A percentile compares a stretch with the other conserved stretches of the same genome.
Evolutionary conservation across 2,797 vertebrate species (phyloP).

Genomic region (Botia kubotai): DNA sequence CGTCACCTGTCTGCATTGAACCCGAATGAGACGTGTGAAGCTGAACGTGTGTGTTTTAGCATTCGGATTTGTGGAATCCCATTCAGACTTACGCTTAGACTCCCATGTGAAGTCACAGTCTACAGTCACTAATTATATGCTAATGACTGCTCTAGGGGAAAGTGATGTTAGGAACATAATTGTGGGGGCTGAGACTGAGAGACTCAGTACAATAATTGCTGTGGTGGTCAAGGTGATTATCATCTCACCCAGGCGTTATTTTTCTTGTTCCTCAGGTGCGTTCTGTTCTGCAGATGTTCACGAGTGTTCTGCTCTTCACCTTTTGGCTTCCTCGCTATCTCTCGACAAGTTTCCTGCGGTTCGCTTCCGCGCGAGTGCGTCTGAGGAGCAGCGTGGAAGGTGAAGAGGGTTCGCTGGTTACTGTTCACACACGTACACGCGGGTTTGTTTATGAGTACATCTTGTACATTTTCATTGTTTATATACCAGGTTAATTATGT

Average conservation of each 20-base stretch:
- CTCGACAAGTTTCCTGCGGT: conserved; percentile 15
- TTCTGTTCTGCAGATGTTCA: conserved; percentile 49
- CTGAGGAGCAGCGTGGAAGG: background rate
- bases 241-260: conserved; percentile 20
- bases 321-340: conserved; percentile 25
- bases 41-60: conserved; percentile 1
- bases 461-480: background rate
- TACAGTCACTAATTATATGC: conserved; percentile 56
- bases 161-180: conserved; percentile 51
- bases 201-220: conserved; percentile 48
- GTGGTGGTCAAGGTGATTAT: conserved; percentile 54
- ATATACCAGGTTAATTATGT: background rate
- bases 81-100: conserved; percentile 13
- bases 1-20: conserved; percentile 16
- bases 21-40: background rate
- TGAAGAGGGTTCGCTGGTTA: background rate
- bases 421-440: background rate
- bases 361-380: conserved; percentile 1
- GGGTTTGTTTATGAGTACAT: no score
- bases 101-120: conserved; percentile 31
- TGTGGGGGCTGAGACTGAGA: conserved; percentile 46
- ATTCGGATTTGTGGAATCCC: background rate
- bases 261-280: conserved; percentile 49
- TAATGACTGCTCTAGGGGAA: conserved; percentile 49
- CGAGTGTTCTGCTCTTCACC: conserved; percentile 46